Percentiles rank a stretch among this genome's conserved stretches.
These are phyloP conservation scores for Crypturellus tataupa DNA, from an alignment of 2,797 vertebrate genomes.

Conservation along the genomic window DNA sequence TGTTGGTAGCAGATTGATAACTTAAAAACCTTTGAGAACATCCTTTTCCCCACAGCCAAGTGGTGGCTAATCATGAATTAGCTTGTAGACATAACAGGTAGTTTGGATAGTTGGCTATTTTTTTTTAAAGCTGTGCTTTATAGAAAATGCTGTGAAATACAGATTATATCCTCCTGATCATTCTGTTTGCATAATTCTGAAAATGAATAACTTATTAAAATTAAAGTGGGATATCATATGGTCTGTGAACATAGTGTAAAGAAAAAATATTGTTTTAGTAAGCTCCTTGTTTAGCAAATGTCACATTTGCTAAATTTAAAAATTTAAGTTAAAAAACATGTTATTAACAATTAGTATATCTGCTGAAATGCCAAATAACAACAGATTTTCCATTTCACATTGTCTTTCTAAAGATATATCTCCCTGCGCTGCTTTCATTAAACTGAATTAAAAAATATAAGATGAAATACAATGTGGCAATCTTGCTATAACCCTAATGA, in stretches of 20 bases:
- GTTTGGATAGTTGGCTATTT: not conserved
- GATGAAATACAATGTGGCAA: not conserved
- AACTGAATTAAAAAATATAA: not conserved
- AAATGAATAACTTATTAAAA: not conserved
- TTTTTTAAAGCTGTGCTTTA: not conserved
- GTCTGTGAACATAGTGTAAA: not conserved
- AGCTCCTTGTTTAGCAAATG: not conserved
- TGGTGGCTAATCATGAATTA: not conserved
- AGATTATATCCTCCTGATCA: not conserved
- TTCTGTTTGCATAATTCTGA: not conserved
- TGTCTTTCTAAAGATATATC: not conserved
- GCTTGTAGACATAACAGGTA: not conserved
- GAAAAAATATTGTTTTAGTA: not conserved
- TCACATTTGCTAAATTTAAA: not conserved
- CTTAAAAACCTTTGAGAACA: not conserved
- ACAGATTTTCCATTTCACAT: not conserved
- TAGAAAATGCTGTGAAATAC: not conserved
- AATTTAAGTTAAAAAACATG: not conserved
- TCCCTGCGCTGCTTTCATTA: not conserved
- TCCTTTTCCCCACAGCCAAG: not conserved
- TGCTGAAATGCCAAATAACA: not conserved
- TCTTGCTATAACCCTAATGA: not conserved
- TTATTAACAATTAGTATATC: not conserved
- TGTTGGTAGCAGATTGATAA: not conserved
- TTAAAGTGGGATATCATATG: not conserved